Base-by-base conservation (phyloP, 2,888 invertebrate species). In the Hirtodrosophila duncani region DNA sequence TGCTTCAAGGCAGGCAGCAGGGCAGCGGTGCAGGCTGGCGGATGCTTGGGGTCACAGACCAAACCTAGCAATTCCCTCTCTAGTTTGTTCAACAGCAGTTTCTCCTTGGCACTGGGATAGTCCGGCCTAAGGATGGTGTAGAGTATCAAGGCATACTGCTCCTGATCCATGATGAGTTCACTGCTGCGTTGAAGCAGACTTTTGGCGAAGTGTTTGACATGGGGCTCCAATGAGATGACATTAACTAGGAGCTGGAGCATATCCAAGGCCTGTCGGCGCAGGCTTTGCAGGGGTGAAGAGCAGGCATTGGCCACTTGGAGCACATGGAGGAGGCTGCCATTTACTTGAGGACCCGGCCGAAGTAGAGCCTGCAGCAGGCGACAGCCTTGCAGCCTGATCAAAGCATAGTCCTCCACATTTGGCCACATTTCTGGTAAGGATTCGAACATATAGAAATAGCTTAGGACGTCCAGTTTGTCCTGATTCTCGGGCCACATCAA, bases 131-230 rank as follows among this genome's bases (percentile, higher is more conserved):
- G 65, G 43, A 92, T 85, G 7, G 90, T 91, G 61, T 90, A 91
- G 1, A 94, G 79, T 11, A 91, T 87, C 24, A 92, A 85, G 0
- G 90, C 87, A 10, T 92, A 84, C 79, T 94, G 93, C 57, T 92
- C 90, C 23, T 89, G 85, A 70, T 94, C 94, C 56, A 92, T 83
- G 17, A 89, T 62, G 26, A 94, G 87, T 80, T 93, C 94, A 43
- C 89, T 86, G 52, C 86, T 87, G 29, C 89, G 88, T 20, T 63
- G 67, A 8, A 85, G 30, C 8, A 86, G 45, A 4, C 59, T 43
- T 2, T 63, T 33, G 0, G 85, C 60, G 30, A 78, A 92, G 62
- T 39, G 90, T 87, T 33, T 88, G 78, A 70, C 50, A 11, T 69
- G 58, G 0, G 45, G 29, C 2, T 67, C 62, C 5, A 75, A 33